Conservation (phyloP, 2,888 invertebrate genomes). For the Lasioglossum pauxillum region DNA sequence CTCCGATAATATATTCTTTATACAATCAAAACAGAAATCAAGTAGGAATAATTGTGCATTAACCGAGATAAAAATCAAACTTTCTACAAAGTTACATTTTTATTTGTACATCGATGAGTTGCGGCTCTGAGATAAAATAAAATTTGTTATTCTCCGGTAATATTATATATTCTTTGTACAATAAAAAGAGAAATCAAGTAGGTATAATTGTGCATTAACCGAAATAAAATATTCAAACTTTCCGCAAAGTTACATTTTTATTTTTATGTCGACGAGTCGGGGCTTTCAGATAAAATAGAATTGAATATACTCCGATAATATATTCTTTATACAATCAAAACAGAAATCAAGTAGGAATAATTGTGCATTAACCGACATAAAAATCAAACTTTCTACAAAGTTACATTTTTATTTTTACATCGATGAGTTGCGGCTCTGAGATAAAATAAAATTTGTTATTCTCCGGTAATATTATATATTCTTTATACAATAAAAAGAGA, state of each 20-base stretch:
- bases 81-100: background rate
- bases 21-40: no score
- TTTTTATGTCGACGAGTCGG: background rate
- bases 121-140: background rate
- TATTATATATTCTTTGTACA: no score
- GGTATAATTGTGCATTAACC: background rate
- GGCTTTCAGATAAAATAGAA: background rate
- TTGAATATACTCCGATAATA: no score
- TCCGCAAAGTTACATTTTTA: background rate
- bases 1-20: no score
- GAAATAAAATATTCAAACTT: no score
- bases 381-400: background rate
- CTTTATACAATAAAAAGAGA: no score
- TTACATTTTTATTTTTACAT: background rate
- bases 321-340: background rate
- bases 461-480: no score
- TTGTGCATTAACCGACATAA: background rate
- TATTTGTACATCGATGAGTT: background rate
- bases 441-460: background rate
- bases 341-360: background rate
- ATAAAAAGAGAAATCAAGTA: background rate
- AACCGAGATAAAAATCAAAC: no score
- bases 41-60: background rate
- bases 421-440: background rate
- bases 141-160: no score